phyloP scores from a whole-genome alignment of 2,888 invertebrate species.

The Drosophila anomalata region DNA sequence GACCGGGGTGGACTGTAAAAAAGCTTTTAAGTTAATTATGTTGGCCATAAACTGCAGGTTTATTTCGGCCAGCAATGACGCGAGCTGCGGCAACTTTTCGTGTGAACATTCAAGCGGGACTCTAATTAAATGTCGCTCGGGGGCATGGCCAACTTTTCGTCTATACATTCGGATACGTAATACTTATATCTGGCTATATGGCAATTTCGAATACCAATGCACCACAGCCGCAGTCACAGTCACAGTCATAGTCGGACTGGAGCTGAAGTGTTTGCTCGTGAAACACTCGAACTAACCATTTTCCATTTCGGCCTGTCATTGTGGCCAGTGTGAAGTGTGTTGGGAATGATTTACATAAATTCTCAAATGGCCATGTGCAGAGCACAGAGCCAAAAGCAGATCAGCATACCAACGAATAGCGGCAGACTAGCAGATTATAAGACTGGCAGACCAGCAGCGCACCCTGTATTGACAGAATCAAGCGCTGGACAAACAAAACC shows the following conservation, averaged over 20 bases:
- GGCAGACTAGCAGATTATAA: not conserved
- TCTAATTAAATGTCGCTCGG: conserved; percentile 76
- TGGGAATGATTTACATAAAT: conserved; percentile 77
- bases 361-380: conserved; percentile 58
- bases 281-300: conserved; percentile 72
- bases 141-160: conserved; percentile 54
- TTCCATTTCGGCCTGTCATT: conserved; percentile 70
- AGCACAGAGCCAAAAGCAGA: conserved; percentile 2
- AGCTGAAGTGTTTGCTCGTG: conserved; percentile 73
- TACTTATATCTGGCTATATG: conserved; percentile 28
- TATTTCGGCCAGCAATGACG: conserved; percentile 60
- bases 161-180: conserved; percentile 17
- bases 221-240: not conserved
- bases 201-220: conserved; percentile 32
- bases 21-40: conserved; percentile 79
- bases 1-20: conserved; percentile 57
- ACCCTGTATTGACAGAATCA: conserved; percentile 76
- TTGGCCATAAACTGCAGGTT: conserved; percentile 79
- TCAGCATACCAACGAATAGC: not conserved
- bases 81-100: conserved; percentile 50
- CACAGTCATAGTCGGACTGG: conserved; percentile 7
- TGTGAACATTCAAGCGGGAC: conserved; percentile 61
- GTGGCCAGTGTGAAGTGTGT: conserved; percentile 67
- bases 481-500: conserved; percentile 69
- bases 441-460: conserved; percentile 20